These are phyloP conservation scores for Graphium colonna DNA, from an alignment of 2,888 invertebrate genomes.

Conservation along the genomic window DNA sequence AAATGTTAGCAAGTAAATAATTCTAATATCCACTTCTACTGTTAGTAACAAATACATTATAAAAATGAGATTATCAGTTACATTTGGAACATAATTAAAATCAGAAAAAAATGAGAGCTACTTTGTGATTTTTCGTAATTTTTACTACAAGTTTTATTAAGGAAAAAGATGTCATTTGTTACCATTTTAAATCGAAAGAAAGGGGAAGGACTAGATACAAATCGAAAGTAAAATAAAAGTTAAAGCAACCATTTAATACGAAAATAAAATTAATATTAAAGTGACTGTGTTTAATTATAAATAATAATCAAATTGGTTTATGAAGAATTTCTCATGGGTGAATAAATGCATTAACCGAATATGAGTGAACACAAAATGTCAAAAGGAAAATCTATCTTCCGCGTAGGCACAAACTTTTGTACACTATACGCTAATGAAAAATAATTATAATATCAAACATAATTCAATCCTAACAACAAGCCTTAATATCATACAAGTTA, in stretches of 20 bases:
- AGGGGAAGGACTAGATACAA: background rate
- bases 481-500: background rate
- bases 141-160: background rate
- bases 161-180: background rate
- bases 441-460: background rate
- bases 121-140: background rate
- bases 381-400: background rate
- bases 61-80: constrained; percentile 22
- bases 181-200: background rate
- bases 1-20: constrained; percentile 11
- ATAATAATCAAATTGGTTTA: background rate
- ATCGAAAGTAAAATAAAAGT: background rate
- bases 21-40: constrained; percentile 1
- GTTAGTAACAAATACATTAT: constrained; percentile 11
- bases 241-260: background rate
- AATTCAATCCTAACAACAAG: background rate
- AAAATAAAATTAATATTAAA: background rate
- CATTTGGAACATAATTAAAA: constrained; percentile 2
- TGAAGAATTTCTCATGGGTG: background rate
- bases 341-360: constrained; percentile 1
- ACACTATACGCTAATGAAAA: background rate
- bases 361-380: background rate
- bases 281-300: no score
- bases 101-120: background rate
- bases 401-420: background rate